These are phyloP conservation scores for Poicephalus meyeri DNA, from an alignment of 2,113 vertebrate genomes.

Conservation along the genomic window DNA sequence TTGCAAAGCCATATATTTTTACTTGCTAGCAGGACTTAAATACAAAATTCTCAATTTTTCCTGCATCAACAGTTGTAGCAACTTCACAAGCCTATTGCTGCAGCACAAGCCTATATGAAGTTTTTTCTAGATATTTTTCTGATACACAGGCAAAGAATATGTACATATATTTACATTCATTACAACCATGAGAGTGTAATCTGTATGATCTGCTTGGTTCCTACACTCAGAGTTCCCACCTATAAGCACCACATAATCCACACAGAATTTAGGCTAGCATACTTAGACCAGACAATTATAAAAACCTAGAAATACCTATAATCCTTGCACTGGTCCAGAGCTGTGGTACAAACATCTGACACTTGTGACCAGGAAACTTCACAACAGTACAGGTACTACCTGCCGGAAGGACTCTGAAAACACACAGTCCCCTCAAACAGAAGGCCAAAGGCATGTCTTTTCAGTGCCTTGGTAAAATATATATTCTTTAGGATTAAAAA, in stretches of 20 bases:
- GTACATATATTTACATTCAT: neutral
- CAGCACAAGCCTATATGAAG: neutral
- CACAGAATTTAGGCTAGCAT: neutral
- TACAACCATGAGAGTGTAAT: neutral
- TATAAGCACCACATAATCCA: neutral
- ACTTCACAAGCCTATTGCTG: neutral
- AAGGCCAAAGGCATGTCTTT: neutral
- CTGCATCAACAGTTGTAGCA: neutral
- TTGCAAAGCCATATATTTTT: neutral
- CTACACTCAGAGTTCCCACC: neutral
- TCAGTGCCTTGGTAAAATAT: neutral
- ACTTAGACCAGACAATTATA: neutral
- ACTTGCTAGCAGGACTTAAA: neutral
- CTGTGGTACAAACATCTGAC: neutral
- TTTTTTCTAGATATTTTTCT: neutral
- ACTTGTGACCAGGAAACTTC: neutral
- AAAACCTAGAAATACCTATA: neutral
- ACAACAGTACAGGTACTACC: neutral
- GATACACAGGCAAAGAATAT: fast-evolving
- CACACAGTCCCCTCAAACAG: neutral
- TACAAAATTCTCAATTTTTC: neutral
- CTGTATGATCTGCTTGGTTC: neutral
- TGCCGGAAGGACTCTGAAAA: neutral
- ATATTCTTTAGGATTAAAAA: neutral
- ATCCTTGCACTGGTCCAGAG: neutral